These are phyloP conservation scores for Diplosoma virens DNA, from an alignment of 23 tunicate species.

Conservation along the genomic window DNA sequence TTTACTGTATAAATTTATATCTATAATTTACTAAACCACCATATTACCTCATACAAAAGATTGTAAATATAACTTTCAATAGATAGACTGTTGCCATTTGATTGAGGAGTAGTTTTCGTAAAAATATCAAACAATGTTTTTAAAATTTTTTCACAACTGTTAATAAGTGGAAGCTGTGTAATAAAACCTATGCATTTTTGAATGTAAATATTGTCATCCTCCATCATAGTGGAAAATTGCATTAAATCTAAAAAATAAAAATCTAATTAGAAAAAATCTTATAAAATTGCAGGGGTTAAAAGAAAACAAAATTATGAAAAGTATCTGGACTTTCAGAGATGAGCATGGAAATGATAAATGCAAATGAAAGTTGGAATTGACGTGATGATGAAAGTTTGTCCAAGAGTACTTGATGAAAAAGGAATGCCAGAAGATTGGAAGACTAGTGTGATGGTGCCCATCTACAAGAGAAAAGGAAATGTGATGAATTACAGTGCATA, in stretches of 20 bases:
- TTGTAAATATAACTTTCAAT: slow-evolving; percentile 89
- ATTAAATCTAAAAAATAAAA: slow-evolving; percentile 21
- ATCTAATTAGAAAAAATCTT: too few species aligned
- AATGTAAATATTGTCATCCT: slow-evolving; percentile 23
- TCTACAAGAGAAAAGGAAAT: too few species aligned
- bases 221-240: background rate
- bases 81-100: slow-evolving; percentile 6
- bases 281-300: too few species aligned
- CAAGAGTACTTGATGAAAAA: too few species aligned
- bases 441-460: too few species aligned
- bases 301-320: too few species aligned
- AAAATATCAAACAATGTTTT: slow-evolving; percentile 41
- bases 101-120: slow-evolving; percentile 11
- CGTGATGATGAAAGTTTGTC: too few species aligned
- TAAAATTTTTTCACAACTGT: slow-evolving; percentile 72
- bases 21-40: background rate
- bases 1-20: background rate
- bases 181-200: slow-evolving; percentile 80
- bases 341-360: too few species aligned
- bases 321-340: too few species aligned
- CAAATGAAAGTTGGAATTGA: too few species aligned
- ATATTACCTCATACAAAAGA: slow-evolving; percentile 65
- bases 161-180: slow-evolving; percentile 51
- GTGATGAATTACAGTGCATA: too few species aligned
- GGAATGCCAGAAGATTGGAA: too few species aligned